Evolutionary conservation across 2,797 vertebrate species (phyloP).

Genomic region (Allobates femoralis): DNA sequence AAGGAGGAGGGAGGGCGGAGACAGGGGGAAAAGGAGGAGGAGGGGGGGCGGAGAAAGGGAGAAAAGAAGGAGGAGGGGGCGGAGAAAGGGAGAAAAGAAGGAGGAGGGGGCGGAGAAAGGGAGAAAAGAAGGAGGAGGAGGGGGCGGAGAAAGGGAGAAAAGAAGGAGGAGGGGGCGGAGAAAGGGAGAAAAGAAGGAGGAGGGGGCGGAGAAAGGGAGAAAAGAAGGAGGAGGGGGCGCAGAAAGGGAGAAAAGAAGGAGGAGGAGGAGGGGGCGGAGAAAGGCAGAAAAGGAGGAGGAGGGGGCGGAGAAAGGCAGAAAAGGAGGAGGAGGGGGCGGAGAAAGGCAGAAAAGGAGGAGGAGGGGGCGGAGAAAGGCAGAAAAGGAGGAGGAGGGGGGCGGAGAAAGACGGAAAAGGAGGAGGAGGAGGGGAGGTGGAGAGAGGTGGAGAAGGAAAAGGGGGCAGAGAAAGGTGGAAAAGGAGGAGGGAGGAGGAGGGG

Average conservation of each 20-base stretch:
- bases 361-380: not conserved
- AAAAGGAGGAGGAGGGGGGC: not conserved
- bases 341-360: not conserved
- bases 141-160: not conserved
- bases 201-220: not conserved
- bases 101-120: not conserved
- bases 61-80: not conserved
- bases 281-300: not conserved
- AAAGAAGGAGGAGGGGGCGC: not conserved
- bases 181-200: not conserved
- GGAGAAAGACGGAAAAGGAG: not conserved
- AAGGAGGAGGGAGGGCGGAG: too few species aligned
- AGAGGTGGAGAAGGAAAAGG: too few species aligned
- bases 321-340: not conserved
- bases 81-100: not conserved
- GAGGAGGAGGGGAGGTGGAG: not conserved
- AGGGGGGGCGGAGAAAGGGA: too few species aligned
- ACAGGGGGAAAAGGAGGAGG: too few species aligned
- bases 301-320: not conserved
- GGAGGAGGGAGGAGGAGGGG: too few species aligned
- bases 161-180: not conserved
- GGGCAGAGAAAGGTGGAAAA: too few species aligned
- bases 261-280: not conserved
- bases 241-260: not conserved
- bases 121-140: not conserved